These are phyloP conservation scores for Mus caroli DNA, from an alignment of 2,797 vertebrate species.

Conservation along the genomic window DNA sequence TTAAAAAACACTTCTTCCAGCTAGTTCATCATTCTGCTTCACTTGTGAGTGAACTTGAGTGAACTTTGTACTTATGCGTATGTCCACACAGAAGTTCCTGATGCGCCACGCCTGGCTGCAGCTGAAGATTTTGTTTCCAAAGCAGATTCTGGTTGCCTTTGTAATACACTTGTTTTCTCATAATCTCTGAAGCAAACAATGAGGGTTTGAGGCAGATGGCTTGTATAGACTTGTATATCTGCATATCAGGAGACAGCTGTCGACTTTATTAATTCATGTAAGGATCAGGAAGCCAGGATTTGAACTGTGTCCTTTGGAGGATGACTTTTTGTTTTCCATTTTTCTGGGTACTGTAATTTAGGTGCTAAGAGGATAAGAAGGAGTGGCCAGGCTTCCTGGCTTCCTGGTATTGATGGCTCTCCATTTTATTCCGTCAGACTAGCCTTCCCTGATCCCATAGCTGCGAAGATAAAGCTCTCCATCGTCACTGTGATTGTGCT, in stretches of 20 bases:
- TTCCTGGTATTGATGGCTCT: background rate
- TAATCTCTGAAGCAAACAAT: conserved; percentile 23
- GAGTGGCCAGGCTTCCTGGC: background rate
- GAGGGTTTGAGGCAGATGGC: background rate
- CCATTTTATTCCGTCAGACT: too few relatives aligned
- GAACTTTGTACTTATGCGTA: background rate
- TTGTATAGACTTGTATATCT: background rate
- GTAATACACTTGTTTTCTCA: conserved; percentile 34
- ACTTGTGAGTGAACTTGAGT: background rate
- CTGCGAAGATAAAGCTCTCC: background rate
- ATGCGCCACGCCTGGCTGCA: background rate
- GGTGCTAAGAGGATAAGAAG: background rate
- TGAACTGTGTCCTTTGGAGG: conserved; percentile 26
- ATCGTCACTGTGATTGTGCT: background rate
- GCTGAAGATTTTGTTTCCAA: conserved; percentile 46
- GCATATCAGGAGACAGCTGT: background rate
- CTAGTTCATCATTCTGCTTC: background rate
- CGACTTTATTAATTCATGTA: background rate
- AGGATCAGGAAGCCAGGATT: background rate
- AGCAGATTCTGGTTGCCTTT: conserved; percentile 16
- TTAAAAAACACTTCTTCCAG: background rate
- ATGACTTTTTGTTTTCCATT: conserved; percentile 22
- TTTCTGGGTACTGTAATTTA: background rate
- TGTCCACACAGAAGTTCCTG: background rate
- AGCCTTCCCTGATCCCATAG: background rate